Conservation (phyloP, 1,140 invertebrate genomes). For the Macrocentrus cingulum region DNA sequence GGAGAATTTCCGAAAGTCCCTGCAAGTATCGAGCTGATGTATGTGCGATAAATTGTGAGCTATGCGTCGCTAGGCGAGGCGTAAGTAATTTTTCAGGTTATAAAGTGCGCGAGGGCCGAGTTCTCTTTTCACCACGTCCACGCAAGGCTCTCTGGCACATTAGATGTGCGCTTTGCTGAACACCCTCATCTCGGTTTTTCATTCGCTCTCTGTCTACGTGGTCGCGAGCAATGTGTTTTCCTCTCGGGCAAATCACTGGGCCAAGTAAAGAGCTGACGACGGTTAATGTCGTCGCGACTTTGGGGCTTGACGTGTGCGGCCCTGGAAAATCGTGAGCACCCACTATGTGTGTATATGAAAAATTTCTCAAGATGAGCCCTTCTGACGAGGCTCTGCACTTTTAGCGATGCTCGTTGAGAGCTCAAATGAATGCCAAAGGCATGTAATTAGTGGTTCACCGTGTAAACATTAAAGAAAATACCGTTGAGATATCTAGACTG, state of each 20-base stretch:
- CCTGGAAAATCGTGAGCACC: slow-evolving; percentile 28
- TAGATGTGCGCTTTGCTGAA: slow-evolving; percentile 23
- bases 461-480: slow-evolving; percentile 3
- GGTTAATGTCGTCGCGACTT: slow-evolving; percentile 42
- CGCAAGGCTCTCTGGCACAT: too few relatives aligned
- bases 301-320: neutral
- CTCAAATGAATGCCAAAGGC: slow-evolving; percentile 37
- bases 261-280: slow-evolving; percentile 13
- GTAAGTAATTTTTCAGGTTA: too few relatives aligned
- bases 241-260: slow-evolving; percentile 45
- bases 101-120: neutral
- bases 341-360: slow-evolving; percentile 36
- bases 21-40: too few relatives aligned
- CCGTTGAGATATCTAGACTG: too few relatives aligned
- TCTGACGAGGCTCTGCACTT: slow-evolving; percentile 26
- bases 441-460: slow-evolving; percentile 9
- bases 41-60: too few relatives aligned
- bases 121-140: too few relatives aligned
- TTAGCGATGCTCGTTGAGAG: slow-evolving; percentile 29
- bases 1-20: too few relatives aligned
- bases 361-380: slow-evolving; percentile 34
- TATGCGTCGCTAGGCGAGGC: too few relatives aligned
- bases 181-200: slow-evolving; percentile 16
- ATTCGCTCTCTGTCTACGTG: slow-evolving; percentile 10
- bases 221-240: slow-evolving; percentile 43